phyloP scores from a whole-genome alignment of 2,888 invertebrate species.

The Drosophila helvetica region DNA sequence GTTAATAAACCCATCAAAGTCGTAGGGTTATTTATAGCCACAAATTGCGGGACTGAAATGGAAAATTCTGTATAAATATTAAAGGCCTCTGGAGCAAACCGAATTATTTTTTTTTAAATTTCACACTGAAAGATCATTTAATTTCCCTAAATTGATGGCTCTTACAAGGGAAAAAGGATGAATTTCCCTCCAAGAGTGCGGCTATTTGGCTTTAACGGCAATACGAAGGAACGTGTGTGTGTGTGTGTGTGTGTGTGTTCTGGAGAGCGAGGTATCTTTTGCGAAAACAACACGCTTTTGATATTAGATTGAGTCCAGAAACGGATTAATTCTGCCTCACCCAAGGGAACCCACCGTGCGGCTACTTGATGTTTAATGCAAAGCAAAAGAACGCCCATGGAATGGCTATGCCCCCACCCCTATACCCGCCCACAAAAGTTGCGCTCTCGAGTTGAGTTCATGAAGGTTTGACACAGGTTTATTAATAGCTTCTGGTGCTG shows the following conservation, averaged over 20 bases:
- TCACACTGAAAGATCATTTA: neutral
- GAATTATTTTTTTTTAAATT: neutral
- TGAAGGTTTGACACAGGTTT: constrained; percentile 73
- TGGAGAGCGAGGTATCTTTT: no score
- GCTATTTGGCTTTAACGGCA: no score
- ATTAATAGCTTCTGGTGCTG: constrained; percentile 67
- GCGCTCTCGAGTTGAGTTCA: constrained; percentile 54
- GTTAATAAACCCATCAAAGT: constrained; percentile 41
- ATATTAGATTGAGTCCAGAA: neutral
- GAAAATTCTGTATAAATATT: constrained; percentile 10
- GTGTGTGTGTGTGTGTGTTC: no score
- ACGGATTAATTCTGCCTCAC: constrained; percentile 33
- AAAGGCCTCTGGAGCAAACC: constrained; percentile 1
- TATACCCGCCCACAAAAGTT: constrained; percentile 36
- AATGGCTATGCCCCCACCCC: no score
- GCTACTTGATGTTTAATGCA: constrained; percentile 49
- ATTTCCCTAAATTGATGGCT: neutral
- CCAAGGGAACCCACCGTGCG: constrained; percentile 29
- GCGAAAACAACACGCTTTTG: no score
- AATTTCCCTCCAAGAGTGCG: no score
- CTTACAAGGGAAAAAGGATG: no score
- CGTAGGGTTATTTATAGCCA: constrained; percentile 8
- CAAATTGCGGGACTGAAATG: constrained; percentile 1
- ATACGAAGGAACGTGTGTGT: no score
- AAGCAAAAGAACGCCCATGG: constrained; percentile 2